phyloP scores from a whole-genome alignment of 1,140 invertebrate species.

The Anastatus disparis region DNA sequence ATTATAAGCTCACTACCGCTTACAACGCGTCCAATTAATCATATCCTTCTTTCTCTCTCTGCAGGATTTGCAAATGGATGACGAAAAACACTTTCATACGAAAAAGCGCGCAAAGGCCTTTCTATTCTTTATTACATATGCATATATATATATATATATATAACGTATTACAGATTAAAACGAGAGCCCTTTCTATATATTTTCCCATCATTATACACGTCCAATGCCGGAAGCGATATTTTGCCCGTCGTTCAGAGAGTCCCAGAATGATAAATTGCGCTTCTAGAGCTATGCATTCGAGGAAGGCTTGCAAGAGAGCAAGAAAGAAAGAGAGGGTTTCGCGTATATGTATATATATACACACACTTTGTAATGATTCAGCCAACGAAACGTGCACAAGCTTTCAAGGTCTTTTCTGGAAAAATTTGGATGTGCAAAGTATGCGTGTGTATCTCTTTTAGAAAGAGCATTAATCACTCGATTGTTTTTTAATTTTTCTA shows the following conservation, averaged over 20 bases:
- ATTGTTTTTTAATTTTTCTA: constrained; percentile 36
- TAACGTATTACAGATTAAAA: too few relatives aligned
- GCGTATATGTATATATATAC: too few relatives aligned
- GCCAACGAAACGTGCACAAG: not conserved
- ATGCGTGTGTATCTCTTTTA: not conserved
- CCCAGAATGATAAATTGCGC: constrained; percentile 35
- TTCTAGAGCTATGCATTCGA: not conserved
- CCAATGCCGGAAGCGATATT: constrained; percentile 38
- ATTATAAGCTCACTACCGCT: too few relatives aligned
- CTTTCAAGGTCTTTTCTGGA: constrained; percentile 4
- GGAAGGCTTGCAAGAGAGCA: too few relatives aligned
- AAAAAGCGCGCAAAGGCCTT: too few relatives aligned
- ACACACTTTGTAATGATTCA: constrained; percentile 18
- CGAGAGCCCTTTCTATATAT: not conserved
- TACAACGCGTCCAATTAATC: too few relatives aligned
- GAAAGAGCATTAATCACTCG: constrained; percentile 24
- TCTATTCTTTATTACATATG: too few relatives aligned
- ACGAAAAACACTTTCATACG: constrained; percentile 24
- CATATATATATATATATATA: too few relatives aligned
- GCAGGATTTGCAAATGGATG: not conserved
- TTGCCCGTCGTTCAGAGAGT: constrained; percentile 9
- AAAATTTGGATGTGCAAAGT: constrained; percentile 12
- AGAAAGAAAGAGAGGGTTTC: too few relatives aligned
- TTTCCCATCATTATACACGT: constrained; percentile 35
- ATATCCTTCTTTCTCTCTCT: too few relatives aligned